Evolutionary conservation across 1,140 invertebrate genomes (phyloP).

Genomic region (Paramacrobiotus metropolitanus): DNA sequence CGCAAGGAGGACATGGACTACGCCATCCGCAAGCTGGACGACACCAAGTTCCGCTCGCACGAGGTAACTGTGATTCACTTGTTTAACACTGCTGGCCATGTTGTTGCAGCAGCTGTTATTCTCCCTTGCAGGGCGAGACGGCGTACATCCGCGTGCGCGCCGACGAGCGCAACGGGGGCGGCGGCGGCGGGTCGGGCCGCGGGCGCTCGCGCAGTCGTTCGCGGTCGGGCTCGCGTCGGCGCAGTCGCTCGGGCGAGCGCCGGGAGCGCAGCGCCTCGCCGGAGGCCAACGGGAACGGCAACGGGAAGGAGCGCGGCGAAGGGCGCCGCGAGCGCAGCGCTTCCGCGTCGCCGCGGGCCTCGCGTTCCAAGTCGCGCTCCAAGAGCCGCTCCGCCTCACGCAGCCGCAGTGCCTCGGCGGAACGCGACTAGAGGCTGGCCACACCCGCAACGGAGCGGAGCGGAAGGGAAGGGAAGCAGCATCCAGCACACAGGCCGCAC

Average conservation of each 20-base stretch:
- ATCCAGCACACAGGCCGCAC: too few relatives aligned
- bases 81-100: background rate
- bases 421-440: background rate
- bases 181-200: conserved; percentile 16
- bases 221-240: conserved; percentile 11
- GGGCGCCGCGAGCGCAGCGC: background rate
- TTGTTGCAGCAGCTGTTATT: conserved; percentile 7
- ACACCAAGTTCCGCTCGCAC: conserved; percentile 88
- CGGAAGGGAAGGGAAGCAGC: background rate
- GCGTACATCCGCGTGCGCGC: conserved; percentile 84
- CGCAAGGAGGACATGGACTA: conserved; percentile 97
- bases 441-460: background rate
- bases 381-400: background rate
- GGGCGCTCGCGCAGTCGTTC: conserved; percentile 20
- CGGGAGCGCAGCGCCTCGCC: background rate
- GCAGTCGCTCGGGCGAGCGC: conserved; percentile 14
- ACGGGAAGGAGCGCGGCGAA: background rate
- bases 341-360: background rate
- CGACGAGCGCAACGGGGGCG: conserved; percentile 43
- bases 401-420: background rate
- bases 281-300: background rate
- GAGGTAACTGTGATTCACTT: conserved; percentile 39
- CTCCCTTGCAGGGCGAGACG: conserved; percentile 55
- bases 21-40: conserved; percentile 88
- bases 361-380: background rate